These are phyloP conservation scores for Epinephelus lanceolatus DNA, from an alignment of 2,113 vertebrate species.

Conservation along the genomic window DNA sequence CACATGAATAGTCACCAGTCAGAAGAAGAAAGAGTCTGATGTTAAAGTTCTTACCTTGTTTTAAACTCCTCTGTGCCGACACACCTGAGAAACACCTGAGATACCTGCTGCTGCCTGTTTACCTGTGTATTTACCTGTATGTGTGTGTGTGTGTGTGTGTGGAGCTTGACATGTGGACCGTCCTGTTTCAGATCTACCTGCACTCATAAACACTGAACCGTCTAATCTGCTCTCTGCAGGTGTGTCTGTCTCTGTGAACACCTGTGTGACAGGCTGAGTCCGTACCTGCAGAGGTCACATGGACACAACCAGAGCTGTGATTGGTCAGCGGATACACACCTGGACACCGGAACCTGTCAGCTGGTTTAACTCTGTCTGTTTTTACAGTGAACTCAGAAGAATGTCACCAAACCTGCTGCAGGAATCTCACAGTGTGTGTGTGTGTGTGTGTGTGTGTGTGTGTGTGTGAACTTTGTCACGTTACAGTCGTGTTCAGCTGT, in stretches of 20 bases:
- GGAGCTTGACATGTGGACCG: neutral
- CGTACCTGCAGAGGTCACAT: neutral
- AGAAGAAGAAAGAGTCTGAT: no score
- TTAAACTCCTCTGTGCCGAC: no score
- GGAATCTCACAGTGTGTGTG: slow-evolving; percentile 38
- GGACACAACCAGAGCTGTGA: neutral
- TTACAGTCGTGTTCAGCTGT: neutral
- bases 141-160: neutral
- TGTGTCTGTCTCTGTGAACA: neutral
- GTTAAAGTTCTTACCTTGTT: no score
- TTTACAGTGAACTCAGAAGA: slow-evolving; percentile 40
- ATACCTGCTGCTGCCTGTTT: no score
- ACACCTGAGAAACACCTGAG: no score
- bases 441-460: slow-evolving; percentile 18
- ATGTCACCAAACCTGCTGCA: slow-evolving; percentile 35
- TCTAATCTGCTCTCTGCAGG: neutral
- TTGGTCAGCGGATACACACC: neutral
- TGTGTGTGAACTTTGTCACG: neutral
- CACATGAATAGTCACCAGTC: no score
- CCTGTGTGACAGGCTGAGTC: no score
- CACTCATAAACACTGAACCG: neutral
- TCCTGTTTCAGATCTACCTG: neutral
- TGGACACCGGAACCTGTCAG: neutral
- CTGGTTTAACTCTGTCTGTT: slow-evolving; percentile 7
- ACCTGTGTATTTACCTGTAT: neutral